These are phyloP conservation scores for Saimiri boliviensis DNA, from an alignment of 2,113 vertebrate species.

Conservation along the genomic window DNA sequence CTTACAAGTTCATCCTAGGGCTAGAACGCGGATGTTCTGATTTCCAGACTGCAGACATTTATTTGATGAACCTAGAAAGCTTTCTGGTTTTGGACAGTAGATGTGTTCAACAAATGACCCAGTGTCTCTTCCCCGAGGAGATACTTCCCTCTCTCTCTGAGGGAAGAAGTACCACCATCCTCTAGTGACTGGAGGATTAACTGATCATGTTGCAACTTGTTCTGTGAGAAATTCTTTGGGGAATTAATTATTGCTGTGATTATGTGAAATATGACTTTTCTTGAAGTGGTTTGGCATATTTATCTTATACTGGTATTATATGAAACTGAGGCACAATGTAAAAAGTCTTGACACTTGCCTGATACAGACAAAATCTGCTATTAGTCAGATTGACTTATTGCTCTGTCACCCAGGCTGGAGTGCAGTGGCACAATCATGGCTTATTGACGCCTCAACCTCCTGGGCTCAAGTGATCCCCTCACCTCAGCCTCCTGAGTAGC, in stretches of 20 bases:
- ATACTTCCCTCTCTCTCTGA: background rate
- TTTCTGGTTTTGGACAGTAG: background rate
- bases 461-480: too few species aligned
- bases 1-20: background rate
- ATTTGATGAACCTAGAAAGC: background rate
- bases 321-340: background rate
- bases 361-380: constrained; percentile 1
- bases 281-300: background rate
- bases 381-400: background rate
- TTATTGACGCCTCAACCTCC: too few species aligned
- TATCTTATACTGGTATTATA: constrained; percentile 14
- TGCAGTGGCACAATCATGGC: too few species aligned
- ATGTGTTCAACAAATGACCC: constrained; percentile 41
- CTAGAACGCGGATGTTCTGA: background rate
- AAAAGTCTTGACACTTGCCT: constrained; percentile 29
- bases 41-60: background rate
- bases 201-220: constrained; percentile 60
- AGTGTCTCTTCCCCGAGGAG: constrained; percentile 18
- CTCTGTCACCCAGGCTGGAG: too few species aligned
- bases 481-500: too few species aligned
- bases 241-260: constrained; percentile 67
- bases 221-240: constrained; percentile 49
- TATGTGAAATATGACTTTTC: background rate
- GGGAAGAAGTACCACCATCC: background rate
- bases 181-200: constrained; percentile 50